Percentiles rank a stretch among this genome's conserved stretches.
Evolutionary conservation across 2,113 vertebrate genomes (phyloP).

Genomic region (Tenrec ecaudatus): DNA sequence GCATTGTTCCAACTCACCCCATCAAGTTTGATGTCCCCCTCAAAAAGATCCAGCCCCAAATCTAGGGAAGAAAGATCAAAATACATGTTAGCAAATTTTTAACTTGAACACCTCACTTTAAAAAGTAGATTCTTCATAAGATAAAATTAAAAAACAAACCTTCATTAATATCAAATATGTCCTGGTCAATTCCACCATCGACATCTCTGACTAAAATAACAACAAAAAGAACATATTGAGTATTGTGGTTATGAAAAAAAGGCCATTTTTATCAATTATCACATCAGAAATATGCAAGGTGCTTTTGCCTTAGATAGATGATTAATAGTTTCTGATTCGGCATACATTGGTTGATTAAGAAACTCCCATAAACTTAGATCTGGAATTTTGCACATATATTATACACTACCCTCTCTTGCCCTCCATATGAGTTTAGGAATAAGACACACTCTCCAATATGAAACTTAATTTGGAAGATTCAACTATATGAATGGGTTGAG

Average conservation of each 20-base stretch:
- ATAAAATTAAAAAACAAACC: conserved; percentile 85
- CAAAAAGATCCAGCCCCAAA: conserved; percentile 91
- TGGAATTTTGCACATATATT: not conserved
- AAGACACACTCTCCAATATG: conserved; percentile 17
- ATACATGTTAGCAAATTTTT: conserved; percentile 44
- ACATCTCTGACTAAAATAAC: conserved; percentile 89
- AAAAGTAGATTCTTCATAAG: not conserved
- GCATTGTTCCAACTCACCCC: conserved; percentile 86
- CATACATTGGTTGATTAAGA: not conserved
- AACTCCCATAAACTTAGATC: not conserved
- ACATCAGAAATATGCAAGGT: conserved; percentile 44
- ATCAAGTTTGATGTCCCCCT: conserved; percentile 92
- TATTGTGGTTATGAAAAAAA: conserved; percentile 80
- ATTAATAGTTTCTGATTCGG: conserved; percentile 33
- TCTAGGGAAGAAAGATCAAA: conserved; percentile 83
- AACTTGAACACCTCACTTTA: conserved; percentile 5
- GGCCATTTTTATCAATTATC: conserved; percentile 72
- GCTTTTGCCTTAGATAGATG: not conserved
- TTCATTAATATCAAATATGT: conserved; percentile 97
- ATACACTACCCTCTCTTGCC: not conserved
- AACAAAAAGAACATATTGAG: conserved; percentile 76
- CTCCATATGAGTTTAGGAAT: not conserved
- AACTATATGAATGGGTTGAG: conserved; percentile 21
- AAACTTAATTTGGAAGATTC: conserved; percentile 28
- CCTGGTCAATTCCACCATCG: conserved; percentile 90